Conservation (phyloP, 2,797 vertebrate genomes). For the Kryptopterus vitreolus region DNA sequence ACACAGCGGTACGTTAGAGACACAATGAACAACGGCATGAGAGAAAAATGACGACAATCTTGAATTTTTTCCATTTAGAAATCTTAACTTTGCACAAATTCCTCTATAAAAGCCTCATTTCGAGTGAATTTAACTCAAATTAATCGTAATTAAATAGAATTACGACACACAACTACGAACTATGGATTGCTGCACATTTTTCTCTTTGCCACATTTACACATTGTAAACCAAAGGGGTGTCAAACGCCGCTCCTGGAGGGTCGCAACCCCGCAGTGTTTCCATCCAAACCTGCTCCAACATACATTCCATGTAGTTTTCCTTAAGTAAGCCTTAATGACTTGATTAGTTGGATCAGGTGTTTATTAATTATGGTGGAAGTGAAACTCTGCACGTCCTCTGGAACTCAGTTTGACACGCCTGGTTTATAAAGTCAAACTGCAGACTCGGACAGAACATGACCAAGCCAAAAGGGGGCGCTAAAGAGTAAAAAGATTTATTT, state of each 20-base stretch:
- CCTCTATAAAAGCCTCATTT: neutral
- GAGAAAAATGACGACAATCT: neutral
- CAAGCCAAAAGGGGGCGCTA: conserved; percentile 49
- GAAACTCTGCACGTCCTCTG: no score
- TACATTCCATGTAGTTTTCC: no score
- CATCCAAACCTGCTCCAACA: no score
- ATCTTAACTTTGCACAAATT: neutral
- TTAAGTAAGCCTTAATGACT: no score
- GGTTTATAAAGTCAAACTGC: conserved; percentile 16
- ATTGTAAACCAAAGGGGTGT: no score
- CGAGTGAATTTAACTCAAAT: neutral
- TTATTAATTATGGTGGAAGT: no score
- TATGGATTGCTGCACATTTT: neutral
- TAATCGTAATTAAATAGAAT: no score
- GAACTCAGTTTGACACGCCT: no score
- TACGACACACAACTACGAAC: neutral
- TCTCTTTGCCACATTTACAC: conserved; percentile 29
- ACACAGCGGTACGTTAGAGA: conserved; percentile 19
- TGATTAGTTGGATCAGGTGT: no score
- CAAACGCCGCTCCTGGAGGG: no score
- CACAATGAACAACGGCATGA: neutral
- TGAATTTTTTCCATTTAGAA: no score
- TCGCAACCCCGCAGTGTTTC: no score
- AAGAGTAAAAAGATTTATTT: conserved; percentile 44
- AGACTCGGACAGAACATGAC: conserved; percentile 47